These are phyloP conservation scores for Cepaea hortensis DNA, from an alignment of 2,888 invertebrate genomes.

Conservation along the genomic window DNA sequence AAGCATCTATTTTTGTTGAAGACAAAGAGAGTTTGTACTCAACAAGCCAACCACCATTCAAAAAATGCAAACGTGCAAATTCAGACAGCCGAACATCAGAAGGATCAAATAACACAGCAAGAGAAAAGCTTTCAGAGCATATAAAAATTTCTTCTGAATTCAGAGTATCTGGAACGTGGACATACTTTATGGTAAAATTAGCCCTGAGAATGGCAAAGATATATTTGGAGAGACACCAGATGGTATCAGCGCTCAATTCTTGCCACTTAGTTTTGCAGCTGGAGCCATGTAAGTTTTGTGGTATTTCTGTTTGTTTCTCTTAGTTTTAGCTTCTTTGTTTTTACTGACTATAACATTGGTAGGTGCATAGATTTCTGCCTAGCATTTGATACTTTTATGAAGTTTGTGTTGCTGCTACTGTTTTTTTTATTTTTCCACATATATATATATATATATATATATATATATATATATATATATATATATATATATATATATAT, in stretches of 20 bases:
- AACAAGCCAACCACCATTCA: background rate
- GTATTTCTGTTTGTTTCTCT: too few relatives aligned
- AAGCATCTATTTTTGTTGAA: conserved; percentile 16
- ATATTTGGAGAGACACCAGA: conserved; percentile 14
- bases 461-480: too few relatives aligned
- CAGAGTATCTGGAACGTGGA: conserved; percentile 11
- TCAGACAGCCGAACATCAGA: background rate
- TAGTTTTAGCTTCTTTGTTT: too few relatives aligned
- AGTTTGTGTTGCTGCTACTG: too few relatives aligned
- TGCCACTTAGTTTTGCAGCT: conserved; percentile 33
- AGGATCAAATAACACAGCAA: background rate
- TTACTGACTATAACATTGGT: too few relatives aligned
- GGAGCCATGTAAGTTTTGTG: conserved; percentile 33
- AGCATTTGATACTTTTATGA: too few relatives aligned
- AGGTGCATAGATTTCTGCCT: too few relatives aligned
- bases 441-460: too few relatives aligned
- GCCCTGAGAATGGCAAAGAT: conserved; percentile 29
- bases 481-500: too few relatives aligned
- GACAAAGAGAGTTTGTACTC: background rate
- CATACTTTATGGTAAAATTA: background rate
- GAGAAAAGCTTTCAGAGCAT: background rate
- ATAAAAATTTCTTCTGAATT: background rate
- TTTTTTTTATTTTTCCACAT: too few relatives aligned
- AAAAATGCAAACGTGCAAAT: background rate
- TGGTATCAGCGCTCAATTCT: conserved; percentile 28